These are phyloP conservation scores for Diphyllodes magnificus DNA, from an alignment of 2,113 vertebrate species.

Conservation along the genomic window DNA sequence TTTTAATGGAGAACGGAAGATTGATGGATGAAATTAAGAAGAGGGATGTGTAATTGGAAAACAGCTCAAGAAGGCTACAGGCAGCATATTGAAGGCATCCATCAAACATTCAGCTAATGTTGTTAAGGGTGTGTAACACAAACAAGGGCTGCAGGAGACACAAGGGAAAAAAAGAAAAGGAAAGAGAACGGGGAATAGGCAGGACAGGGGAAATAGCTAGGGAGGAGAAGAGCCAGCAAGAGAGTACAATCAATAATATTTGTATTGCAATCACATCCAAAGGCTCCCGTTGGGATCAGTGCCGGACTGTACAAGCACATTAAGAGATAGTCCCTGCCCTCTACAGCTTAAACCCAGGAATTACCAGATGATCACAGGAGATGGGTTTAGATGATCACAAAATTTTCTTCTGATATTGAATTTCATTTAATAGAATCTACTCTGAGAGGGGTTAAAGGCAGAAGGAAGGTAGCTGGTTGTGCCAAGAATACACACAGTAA, in stretches of 20 bases:
- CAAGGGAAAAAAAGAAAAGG: background rate
- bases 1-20: slow-evolving; percentile 58
- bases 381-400: background rate
- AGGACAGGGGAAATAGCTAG: background rate
- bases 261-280: slow-evolving; percentile 1
- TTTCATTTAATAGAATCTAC: background rate
- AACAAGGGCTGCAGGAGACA: slow-evolving; percentile 7
- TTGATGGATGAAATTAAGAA: slow-evolving; percentile 67
- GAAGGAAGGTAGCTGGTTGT: background rate
- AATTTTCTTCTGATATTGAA: slow-evolving; percentile 18
- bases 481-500: slow-evolving; percentile 1
- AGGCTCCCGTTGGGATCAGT: background rate
- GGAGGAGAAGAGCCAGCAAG: background rate
- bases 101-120: slow-evolving; percentile 55
- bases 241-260: slow-evolving; percentile 19
- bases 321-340: slow-evolving; percentile 44
- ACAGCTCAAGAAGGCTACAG: slow-evolving; percentile 52
- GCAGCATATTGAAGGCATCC: slow-evolving; percentile 69
- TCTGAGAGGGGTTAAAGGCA: background rate
- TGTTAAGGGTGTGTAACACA: slow-evolving; percentile 43
- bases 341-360: slow-evolving; percentile 43
- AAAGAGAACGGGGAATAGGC: background rate
- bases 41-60: slow-evolving; percentile 65
- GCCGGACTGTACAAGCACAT: background rate
- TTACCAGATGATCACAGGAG: background rate